Percentiles rank a stretch among this genome's conserved stretches.
Conservation (phyloP, 2,113 vertebrate genomes). For the Ptilorrhoa leucosticta region DNA sequence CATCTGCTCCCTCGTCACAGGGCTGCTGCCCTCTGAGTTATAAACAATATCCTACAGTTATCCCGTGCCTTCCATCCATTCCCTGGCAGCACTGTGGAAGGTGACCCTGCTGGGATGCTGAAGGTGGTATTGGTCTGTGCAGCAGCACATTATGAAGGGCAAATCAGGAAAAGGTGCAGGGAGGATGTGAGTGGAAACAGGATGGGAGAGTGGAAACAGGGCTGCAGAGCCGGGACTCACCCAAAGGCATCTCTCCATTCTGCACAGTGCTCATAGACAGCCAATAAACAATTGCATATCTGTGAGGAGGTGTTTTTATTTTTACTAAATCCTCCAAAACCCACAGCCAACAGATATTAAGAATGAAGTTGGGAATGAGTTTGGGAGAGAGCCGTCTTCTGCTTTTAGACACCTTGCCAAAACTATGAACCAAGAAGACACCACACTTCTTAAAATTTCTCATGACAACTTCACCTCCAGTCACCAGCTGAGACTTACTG, state of each 20-base stretch:
- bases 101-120: not conserved
- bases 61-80: accelerated
- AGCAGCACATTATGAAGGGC: not conserved
- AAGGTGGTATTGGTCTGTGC: not conserved
- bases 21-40: not conserved
- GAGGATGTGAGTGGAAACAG: not conserved
- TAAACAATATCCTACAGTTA: not conserved
- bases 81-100: not conserved
- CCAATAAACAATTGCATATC: not conserved
- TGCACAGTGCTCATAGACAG: not conserved
- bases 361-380: no score
- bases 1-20: not conserved
- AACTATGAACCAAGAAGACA: not conserved
- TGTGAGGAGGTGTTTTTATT: not conserved
- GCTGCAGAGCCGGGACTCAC: not conserved
- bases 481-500: not conserved
- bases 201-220: not conserved
- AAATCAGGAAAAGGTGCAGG: not conserved
- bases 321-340: not conserved
- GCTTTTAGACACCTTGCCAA: not conserved
- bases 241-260: not conserved
- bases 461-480: not conserved
- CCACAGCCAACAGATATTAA: not conserved
- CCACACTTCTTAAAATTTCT: not conserved
- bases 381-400: accelerated